Evolutionary conservation across 2,888 invertebrate species (phyloP).

Genomic region (Portevinia maculata): DNA sequence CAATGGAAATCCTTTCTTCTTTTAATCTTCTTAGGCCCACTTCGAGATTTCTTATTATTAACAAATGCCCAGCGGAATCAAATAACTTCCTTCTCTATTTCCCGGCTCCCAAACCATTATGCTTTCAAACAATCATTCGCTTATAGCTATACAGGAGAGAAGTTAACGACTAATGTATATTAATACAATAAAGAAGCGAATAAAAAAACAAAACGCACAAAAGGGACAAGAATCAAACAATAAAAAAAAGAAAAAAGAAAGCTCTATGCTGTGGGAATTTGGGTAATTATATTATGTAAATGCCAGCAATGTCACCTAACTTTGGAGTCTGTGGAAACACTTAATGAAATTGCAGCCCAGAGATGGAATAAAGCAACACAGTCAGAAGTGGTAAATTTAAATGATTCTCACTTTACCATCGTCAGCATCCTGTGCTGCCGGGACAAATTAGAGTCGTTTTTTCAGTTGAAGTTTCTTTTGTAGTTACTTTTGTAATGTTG

Average conservation of each 20-base stretch:
- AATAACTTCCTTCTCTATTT: background rate
- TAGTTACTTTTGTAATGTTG: constrained; percentile 29
- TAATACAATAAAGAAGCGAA: constrained; percentile 14
- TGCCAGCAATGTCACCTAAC: constrained; percentile 51
- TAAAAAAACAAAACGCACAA: background rate
- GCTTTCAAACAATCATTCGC: constrained; percentile 23
- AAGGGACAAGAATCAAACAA: background rate
- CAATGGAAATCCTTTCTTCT: constrained; percentile 2
- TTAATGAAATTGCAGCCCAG: constrained; percentile 52
- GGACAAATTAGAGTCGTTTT: constrained; percentile 4
- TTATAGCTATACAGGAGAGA: too few relatives aligned
- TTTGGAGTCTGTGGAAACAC: constrained; percentile 39
- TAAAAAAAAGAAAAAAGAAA: constrained; percentile 1
- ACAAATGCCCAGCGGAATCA: constrained; percentile 48
- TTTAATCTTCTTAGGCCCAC: constrained; percentile 32
- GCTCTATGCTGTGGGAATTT: constrained; percentile 49
- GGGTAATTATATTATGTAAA: constrained; percentile 64
- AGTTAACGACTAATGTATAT: constrained; percentile 16
- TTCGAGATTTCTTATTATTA: constrained; percentile 49
- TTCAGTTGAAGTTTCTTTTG: constrained; percentile 33
- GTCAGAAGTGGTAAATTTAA: constrained; percentile 11
- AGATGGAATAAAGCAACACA: constrained; percentile 9
- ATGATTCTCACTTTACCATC: constrained; percentile 18
- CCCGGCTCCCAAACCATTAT: background rate
- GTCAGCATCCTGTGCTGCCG: background rate